Evolutionary conservation across 2,113 vertebrate species (phyloP), one percentile per base, ranked within the genome.

Genomic region (Desmodus rotundus): DNA sequence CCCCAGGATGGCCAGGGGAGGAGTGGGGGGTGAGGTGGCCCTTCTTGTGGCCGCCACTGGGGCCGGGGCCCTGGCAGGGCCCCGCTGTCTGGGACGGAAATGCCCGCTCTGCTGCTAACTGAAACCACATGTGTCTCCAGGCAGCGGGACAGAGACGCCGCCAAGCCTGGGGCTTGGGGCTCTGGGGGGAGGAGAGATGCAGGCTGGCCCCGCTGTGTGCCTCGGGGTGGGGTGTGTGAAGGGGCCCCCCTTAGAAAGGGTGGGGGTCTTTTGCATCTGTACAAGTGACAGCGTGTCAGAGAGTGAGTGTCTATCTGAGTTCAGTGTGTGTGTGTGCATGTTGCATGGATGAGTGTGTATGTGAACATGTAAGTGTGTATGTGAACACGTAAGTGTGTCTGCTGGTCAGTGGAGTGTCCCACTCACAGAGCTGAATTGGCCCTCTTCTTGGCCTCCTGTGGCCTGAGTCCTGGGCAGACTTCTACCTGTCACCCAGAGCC

Each of bases 91-190:
- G 97, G 96, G 97, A 96, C 94, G 96, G 97, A 97, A 97, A 96
- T 98, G 96, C 97, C 97, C 96, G 88, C 96, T 97, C 91, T 92
- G 86, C 89, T 80, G 76, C 95, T 98, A 97, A 98, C 91, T 94
- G 93, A 92, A 97, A 97, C 93, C 96, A 97, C 96, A 97, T 98
- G 97, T 97, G 92, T 93, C 93, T 97, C 74, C 70, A 96, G 94
- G 96, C 96, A 72, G 96, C 33, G 0, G 95, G 95, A 78, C 93
- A 77, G 94, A 95, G 93, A 96, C 9, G 22, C 82, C 61, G 74
- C 93, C 96, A 86, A 54, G 94, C 90, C 92, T 68, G 84, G 82
- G 52, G 76, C 22, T 26, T 15, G 50, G n/a, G 77, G 76, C 76
- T 26, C 3, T 58, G 26, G 56, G 72, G 80, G 65, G n/a, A 31